phyloP scores from a whole-genome alignment of 1,140 invertebrate genomes.

The Zaprionus lachaisei region DNA sequence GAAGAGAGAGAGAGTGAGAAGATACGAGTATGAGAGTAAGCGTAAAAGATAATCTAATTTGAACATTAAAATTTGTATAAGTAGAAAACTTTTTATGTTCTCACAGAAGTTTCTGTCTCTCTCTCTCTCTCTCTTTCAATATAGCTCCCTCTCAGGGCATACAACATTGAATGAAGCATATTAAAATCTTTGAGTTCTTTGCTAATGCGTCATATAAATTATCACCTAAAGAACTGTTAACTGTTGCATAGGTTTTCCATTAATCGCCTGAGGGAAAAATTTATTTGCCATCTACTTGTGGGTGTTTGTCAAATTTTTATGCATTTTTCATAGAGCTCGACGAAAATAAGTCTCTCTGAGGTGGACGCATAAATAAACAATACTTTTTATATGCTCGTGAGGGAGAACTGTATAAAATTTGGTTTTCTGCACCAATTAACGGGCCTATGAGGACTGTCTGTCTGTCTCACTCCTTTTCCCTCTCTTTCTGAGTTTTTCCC shows the following conservation, averaged over 20 bases:
- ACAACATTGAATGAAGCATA: background rate
- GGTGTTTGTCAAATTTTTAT: conserved; percentile 69
- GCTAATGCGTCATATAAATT: conserved; percentile 72
- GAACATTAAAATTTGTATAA: conserved; percentile 6
- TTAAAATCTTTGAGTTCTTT: conserved; percentile 18
- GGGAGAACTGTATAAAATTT: conserved; percentile 40
- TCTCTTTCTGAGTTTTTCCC: background rate
- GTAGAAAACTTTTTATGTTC: background rate
- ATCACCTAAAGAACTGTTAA: conserved; percentile 48
- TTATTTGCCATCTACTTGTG: conserved; percentile 49
- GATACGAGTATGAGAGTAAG: background rate
- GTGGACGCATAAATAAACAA: conserved; percentile 65
- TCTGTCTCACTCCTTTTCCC: background rate
- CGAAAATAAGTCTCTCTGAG: conserved; percentile 20
- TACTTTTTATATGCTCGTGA: conserved; percentile 16
- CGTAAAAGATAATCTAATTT: background rate
- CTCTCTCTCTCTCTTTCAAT: background rate
- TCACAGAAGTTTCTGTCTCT: background rate
- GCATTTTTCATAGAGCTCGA: conserved; percentile 46
- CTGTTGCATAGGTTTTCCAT: conserved; percentile 47
- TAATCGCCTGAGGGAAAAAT: conserved; percentile 19
- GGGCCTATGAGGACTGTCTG: background rate
- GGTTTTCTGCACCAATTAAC: conserved; percentile 72
- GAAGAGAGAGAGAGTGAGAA: background rate
- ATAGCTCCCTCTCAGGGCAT: background rate